Evolutionary conservation across 2,113 vertebrate genomes (phyloP).

Genomic region (Burhinus oedicnemus): DNA sequence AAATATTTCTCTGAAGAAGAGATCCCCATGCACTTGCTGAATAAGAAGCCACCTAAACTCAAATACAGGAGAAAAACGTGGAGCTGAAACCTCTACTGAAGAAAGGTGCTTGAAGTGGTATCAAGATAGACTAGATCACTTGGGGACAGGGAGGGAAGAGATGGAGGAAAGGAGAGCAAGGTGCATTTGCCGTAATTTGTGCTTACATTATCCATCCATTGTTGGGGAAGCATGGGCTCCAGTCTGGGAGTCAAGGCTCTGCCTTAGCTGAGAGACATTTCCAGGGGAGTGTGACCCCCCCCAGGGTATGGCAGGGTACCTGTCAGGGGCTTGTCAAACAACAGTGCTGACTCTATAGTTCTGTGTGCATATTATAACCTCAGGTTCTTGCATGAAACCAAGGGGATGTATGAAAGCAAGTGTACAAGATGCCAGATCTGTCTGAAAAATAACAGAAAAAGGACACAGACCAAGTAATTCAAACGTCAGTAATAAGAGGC

Average conservation of each 20-base stretch:
- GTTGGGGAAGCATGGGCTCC: neutral
- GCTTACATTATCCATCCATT: neutral
- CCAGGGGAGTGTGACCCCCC: neutral
- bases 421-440: neutral
- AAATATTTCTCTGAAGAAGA: neutral
- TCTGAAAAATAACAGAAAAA: neutral
- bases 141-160: neutral
- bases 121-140: neutral
- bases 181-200: neutral
- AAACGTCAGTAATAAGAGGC: neutral
- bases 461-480: neutral
- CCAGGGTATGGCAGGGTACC: fast-evolving
- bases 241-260: neutral
- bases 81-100: neutral
- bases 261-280: neutral
- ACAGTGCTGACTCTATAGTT: neutral
- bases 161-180: neutral
- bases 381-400: neutral
- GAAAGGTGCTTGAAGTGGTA: neutral
- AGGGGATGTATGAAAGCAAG: neutral
- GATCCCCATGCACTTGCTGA: neutral
- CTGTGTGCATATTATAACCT: neutral
- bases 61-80: neutral
- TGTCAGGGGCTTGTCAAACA: neutral
- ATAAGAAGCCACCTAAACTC: neutral